Evolutionary conservation across 2,113 vertebrate genomes (phyloP).

Genomic region (Zosterops japonicus): DNA sequence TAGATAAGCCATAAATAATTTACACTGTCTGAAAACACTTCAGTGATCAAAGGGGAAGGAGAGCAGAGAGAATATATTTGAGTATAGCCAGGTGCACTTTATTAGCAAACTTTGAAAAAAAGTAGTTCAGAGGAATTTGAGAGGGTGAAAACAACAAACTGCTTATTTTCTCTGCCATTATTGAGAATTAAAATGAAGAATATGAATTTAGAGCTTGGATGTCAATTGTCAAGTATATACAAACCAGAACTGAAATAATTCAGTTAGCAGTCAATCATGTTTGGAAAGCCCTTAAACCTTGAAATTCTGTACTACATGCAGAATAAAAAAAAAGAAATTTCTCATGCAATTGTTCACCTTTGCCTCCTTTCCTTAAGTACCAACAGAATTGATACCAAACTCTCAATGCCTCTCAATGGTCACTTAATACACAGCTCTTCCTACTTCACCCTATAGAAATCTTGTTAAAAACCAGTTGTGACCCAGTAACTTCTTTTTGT

Average conservation of each 20-base stretch:
- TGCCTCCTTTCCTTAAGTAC: neutral
- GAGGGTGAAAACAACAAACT: neutral
- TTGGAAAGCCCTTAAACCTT: conserved; percentile 21
- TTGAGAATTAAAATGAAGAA: neutral
- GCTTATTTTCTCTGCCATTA: neutral
- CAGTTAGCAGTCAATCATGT: neutral
- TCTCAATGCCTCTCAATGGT: neutral
- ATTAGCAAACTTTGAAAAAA: neutral
- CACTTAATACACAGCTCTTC: neutral
- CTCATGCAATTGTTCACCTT: neutral
- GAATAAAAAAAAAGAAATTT: neutral
- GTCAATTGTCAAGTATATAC: neutral
- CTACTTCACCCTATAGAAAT: neutral
- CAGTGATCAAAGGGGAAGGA: neutral
- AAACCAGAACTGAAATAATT: neutral
- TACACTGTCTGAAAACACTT: neutral
- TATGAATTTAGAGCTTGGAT: neutral
- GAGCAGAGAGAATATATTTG: neutral
- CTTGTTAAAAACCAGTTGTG: neutral
- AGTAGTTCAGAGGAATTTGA: neutral
- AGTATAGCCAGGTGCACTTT: neutral
- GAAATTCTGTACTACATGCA: neutral
- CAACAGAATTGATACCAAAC: neutral
- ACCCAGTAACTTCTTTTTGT: neutral
- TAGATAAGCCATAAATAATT: neutral